phyloP scores from a whole-genome alignment of 1,140 invertebrate genomes.

The Procambarus clarkii region DNA sequence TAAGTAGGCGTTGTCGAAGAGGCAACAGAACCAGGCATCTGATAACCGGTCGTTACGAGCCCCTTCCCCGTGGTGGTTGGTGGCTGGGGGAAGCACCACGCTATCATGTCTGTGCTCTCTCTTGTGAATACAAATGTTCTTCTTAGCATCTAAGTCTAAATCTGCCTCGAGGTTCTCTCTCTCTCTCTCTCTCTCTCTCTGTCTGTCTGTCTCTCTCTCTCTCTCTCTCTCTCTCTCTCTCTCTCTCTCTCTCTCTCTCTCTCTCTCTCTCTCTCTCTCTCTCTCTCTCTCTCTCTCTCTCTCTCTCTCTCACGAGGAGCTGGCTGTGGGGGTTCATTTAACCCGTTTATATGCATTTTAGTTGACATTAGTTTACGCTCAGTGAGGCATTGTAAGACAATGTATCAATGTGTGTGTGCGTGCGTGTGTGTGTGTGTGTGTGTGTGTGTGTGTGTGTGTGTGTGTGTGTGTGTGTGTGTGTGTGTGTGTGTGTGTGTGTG shows the following conservation, averaged over 20 bases:
- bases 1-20: too few relatives aligned
- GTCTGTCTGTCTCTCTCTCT: neutral
- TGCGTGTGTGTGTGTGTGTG: neutral
- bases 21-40: too few relatives aligned
- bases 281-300: constrained; percentile 15
- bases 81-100: too few relatives aligned
- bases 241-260: neutral
- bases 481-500: constrained; percentile 4
- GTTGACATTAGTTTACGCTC: neutral
- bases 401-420: too few relatives aligned
- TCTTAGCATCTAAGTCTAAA: too few relatives aligned
- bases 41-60: too few relatives aligned
- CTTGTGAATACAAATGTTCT: too few relatives aligned
- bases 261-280: constrained; percentile 33
- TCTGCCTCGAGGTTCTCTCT: too few relatives aligned
- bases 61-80: too few relatives aligned
- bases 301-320: neutral
- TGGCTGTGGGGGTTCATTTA: neutral
- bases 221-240: neutral
- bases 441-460: neutral
- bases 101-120: too few relatives aligned
- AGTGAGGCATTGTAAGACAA: neutral
- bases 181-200: constrained; percentile 18
- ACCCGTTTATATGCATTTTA: too few relatives aligned
- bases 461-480: constrained; percentile 8